A percentile compares a stretch with the other conserved stretches of the same genome.
Conservation (phyloP, 2,888 invertebrate genomes). For the Yponomeuta sedellus region DNA sequence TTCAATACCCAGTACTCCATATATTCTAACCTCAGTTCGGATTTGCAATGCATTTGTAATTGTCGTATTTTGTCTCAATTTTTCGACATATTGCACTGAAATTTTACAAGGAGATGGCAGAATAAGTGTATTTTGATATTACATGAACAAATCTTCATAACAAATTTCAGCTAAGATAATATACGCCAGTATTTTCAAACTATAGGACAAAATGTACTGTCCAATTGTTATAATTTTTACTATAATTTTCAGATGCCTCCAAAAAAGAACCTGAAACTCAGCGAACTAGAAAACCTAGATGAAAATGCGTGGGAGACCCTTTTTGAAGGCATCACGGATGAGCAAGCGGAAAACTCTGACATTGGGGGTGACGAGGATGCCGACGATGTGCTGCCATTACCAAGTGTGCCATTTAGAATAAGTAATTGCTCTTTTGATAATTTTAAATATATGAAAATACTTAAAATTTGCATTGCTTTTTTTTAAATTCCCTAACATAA, state of each 20-base stretch:
- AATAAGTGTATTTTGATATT: neutral
- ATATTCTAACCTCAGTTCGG: neutral
- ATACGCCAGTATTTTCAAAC: slow-evolving; percentile 4
- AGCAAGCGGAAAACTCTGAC: slow-evolving; percentile 4
- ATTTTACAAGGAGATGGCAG: slow-evolving; percentile 2
- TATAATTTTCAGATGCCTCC: slow-evolving; percentile 1
- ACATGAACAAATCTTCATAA: neutral
- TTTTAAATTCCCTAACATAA: slow-evolving; percentile 2
- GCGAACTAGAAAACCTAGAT: neutral
- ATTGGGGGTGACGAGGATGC: slow-evolving; percentile 3
- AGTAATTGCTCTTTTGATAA: neutral
- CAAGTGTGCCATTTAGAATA: no score
- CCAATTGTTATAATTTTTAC: neutral
- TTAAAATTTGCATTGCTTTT: neutral
- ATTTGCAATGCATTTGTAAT: slow-evolving; percentile 5
- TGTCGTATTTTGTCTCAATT: neutral
- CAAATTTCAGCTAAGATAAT: slow-evolving; percentile 3
- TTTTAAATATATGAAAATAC: neutral
- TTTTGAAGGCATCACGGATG: slow-evolving; percentile 7
- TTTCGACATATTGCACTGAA: neutral
- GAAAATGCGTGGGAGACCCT: slow-evolving; percentile 6
- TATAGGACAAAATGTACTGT: neutral
- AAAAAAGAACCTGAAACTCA: neutral
- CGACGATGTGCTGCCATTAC: slow-evolving; percentile 1
- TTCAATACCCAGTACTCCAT: neutral